Base-by-base conservation (phyloP, 1,140 invertebrate species). In the Lysiphlebus fabarum region DNA sequence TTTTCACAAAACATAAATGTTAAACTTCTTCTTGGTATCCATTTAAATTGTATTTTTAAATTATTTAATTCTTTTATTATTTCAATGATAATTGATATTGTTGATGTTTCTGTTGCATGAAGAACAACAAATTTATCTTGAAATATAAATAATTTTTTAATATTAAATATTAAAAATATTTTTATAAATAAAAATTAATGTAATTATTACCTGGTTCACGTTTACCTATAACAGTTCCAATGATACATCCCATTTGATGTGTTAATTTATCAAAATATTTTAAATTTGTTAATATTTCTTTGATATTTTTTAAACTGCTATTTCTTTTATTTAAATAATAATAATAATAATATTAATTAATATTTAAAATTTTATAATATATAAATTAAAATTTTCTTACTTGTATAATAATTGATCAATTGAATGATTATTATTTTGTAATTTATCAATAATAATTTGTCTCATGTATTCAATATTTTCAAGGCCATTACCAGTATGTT, bases 91-190 rank as follows among this genome's bases (percentile, higher is more conserved):
- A 78, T 42, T 9, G 62, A 53, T 7, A 70, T 70, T 34, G 55
- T 55, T 48, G 70, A 66, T 26, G 75, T 67, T 0, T 66, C 70
- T 48, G 65, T 72, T 2, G 62, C 67, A 0, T 74, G 75, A 34
- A 78, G 53, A 40, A 78, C 65, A 10, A 79, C 54, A 45, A 70
- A 75, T 62, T 73, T 77, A 41, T 79, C 77, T 79, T 50, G 61
- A 66, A 17, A 67, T 62, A 50, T 12, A 47, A 62, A 41, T 53
- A n/a, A n/a, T n/a, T n/a, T n/a, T n/a, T n/a, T n/a, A n/a, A n/a
- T n/a, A n/a, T n/a, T n/a, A n/a, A n/a, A n/a, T n/a, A n/a, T n/a
- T n/a, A n/a, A n/a, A n/a, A n/a, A n/a, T n/a, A n/a, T n/a, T n/a
- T n/a, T n/a, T n/a, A 57, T 59, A 33, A 45, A 58, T 26, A 14